Percentiles rank a stretch among this genome's conserved stretches.
These are phyloP conservation scores for Sylvietta virens DNA, from an alignment of 2,113 vertebrate species.

Conservation along the genomic window DNA sequence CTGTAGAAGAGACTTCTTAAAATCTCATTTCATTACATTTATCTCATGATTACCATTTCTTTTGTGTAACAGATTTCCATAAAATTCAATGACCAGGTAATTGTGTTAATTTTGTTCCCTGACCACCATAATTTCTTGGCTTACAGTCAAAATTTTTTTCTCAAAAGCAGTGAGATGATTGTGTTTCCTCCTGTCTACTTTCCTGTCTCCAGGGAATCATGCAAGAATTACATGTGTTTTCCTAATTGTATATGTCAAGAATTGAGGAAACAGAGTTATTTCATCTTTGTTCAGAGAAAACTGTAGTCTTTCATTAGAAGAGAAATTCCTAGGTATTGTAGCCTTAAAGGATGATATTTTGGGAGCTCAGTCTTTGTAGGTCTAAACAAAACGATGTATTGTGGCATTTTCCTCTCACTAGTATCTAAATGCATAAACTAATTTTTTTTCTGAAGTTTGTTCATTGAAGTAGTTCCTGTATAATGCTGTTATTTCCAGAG, in stretches of 20 bases:
- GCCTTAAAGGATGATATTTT: not conserved
- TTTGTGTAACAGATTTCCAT: not conserved
- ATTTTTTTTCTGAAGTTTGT: not conserved
- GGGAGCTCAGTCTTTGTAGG: not conserved
- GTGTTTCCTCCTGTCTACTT: not conserved
- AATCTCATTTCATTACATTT: not conserved
- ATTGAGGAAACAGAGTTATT: not conserved
- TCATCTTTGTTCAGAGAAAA: not conserved
- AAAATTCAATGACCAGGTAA: not conserved
- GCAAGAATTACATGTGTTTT: not conserved
- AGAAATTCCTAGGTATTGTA: not conserved
- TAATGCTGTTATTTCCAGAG: not conserved
- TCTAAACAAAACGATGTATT: not conserved
- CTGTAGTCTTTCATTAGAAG: not conserved
- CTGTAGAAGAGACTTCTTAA: not conserved
- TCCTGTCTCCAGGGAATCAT: not conserved
- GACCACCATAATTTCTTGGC: not conserved
- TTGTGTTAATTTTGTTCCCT: not conserved
- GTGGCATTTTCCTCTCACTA: not conserved
- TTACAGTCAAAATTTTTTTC: not conserved
- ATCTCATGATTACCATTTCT: not conserved
- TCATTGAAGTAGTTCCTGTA: not conserved
- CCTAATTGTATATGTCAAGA: not conserved
- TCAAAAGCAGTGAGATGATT: not conserved
- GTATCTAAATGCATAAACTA: not conserved